A percentile compares a stretch with the other conserved stretches of the same genome.
Evolutionary conservation across 2,797 vertebrate genomes (phyloP).

Genomic region (Lepilemur septentrionalis): DNA sequence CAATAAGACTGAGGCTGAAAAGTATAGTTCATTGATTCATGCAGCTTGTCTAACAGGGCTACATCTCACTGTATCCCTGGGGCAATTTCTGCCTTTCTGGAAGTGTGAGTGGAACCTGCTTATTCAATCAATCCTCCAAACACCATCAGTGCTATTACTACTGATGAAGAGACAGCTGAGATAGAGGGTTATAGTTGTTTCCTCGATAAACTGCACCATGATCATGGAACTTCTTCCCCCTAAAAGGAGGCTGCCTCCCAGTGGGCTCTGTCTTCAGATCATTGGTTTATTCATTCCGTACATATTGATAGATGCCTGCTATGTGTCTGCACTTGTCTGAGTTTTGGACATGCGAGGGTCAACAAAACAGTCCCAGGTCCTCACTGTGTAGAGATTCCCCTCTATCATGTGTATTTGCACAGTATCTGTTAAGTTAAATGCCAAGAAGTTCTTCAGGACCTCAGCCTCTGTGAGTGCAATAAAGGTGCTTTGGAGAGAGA

Average conservation of each 20-base stretch:
- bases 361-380: background rate
- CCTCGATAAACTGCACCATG: background rate
- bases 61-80: background rate
- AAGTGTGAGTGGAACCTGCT: background rate
- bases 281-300: background rate
- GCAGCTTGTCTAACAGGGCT: background rate
- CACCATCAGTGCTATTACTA: background rate
- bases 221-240: rapidly evolving
- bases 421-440: background rate
- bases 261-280: background rate
- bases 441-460: background rate
- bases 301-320: background rate
- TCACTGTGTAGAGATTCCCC: background rate
- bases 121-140: background rate
- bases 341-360: background rate
- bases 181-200: background rate
- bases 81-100: background rate
- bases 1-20: background rate
- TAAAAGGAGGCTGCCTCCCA: background rate
- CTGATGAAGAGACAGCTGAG: background rate
- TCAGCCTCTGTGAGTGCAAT: background rate
- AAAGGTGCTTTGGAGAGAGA: background rate
- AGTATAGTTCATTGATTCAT: rapidly evolving
- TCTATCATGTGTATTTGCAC: background rate
- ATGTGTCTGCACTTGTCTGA: rapidly evolving